Evolutionary conservation across 1,140 invertebrate genomes (phyloP), one percentile per base, ranked within the genome.

Genomic region (Sarcophaga bullata): DNA sequence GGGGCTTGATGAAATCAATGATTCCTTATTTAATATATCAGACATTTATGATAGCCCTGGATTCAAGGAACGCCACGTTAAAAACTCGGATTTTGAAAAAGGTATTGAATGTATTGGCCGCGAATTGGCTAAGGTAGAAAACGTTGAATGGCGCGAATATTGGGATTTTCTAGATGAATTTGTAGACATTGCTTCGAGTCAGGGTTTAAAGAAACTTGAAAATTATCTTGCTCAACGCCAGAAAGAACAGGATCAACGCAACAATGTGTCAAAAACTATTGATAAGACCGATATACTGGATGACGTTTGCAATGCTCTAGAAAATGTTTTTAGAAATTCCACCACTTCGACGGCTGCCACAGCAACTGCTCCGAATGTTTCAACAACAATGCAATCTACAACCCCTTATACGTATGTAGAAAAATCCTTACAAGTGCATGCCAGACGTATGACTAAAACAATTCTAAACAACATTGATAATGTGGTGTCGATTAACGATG

Each of bases 161-260:
- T 98, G 97, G 97, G 93, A 94, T 4, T 98, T 98, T 88, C 90
- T 98, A 8, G 93, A 95, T 85, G 92, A 92, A 7, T 97, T 95
- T 88, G 92, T 94, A 8, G 94, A 98, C 91, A 91, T 98, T 4
- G 89, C 93, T 0, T 93, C 93, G 0, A 85, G 91, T 0, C 93
- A 95, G 82, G 97, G 96, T 4, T 91, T 98, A 2, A 85, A 89
- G 0, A 91, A 93, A 52, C 88, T 98, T 0, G 96, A 98, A 90
- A 92, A 92, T 37, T 95, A 95, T 91, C 90, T 98, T 3, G 92
- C 92, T 84, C 90, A 91, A 19, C 91, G 90, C 84, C 37, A 82
- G 6, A 84, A 86, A 62, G 48, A 85, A 81, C 49, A 78, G 11
- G 75, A 78, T 11, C 82, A 83, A 76, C 83, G 82, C 50, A 83